A percentile compares a stretch with the other conserved stretches of the same genome.
Evolutionary conservation across 2,797 vertebrate genomes (phyloP).

Genomic region (Coilia nasus): DNA sequence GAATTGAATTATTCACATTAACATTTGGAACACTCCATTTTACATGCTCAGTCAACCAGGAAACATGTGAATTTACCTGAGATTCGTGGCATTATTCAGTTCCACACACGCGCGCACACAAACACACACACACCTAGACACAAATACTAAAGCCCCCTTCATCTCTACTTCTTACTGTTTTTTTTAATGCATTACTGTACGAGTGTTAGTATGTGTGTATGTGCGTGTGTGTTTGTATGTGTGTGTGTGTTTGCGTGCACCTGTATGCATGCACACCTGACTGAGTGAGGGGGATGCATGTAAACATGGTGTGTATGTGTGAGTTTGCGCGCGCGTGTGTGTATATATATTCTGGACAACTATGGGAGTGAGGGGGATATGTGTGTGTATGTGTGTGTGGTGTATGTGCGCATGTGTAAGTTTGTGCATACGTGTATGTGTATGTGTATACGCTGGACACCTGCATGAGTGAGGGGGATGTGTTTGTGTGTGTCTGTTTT

Average conservation of each 20-base stretch:
- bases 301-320: neutral
- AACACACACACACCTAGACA: conserved; percentile 4
- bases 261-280: conserved; percentile 30
- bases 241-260: conserved; percentile 35
- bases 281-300: no score
- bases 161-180: neutral
- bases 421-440: no score
- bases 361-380: no score
- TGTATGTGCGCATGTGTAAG: no score
- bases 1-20: no score
- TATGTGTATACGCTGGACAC: neutral
- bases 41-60: no score
- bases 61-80: no score
- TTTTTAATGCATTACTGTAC: neutral
- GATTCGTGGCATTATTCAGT: no score
- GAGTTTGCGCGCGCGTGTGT: neutral
- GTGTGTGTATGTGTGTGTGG: conserved; percentile 34
- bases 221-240: neutral
- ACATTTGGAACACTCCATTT: no score
- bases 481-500: conserved; percentile 25
- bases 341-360: neutral
- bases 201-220: neutral
- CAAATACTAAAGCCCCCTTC: neutral
- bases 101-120: neutral
- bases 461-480: no score